Conservation (phyloP, 2,888 invertebrate species). For the Sclerodermus sp. region DNA sequence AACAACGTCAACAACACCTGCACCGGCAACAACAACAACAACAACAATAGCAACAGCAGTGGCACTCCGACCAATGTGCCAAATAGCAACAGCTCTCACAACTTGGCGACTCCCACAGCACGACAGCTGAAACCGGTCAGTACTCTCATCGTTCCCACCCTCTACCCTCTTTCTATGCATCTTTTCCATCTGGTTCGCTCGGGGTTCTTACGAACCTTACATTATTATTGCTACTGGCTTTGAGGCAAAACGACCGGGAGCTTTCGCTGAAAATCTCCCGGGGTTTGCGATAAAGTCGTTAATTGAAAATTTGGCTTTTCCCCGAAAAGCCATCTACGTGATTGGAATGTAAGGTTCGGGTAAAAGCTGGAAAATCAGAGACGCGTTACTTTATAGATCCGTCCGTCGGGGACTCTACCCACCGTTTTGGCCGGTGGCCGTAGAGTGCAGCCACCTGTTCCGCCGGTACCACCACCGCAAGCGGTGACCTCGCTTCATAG, state of each 20-base stretch:
- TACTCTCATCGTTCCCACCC: background rate
- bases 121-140: conserved; percentile 53
- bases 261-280: too few relatives aligned
- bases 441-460: conserved; percentile 59
- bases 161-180: too few relatives aligned
- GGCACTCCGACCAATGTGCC: conserved; percentile 47
- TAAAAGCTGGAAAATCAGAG: background rate
- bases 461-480: conserved; percentile 54
- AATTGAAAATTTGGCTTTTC: too few relatives aligned
- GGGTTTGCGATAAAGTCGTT: too few relatives aligned
- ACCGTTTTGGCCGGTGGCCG: conserved; percentile 51
- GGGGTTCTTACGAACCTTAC: too few relatives aligned
- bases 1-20: conserved; percentile 29
- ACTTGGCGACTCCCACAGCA: conserved; percentile 47
- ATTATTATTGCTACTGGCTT: too few relatives aligned
- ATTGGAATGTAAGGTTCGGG: too few relatives aligned
- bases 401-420: conserved; percentile 56
- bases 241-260: too few relatives aligned
- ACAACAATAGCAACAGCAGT: conserved; percentile 32
- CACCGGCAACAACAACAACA: conserved; percentile 28
- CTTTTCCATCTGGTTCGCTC: too few relatives aligned
- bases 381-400: conserved; percentile 37
- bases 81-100: conserved; percentile 51
- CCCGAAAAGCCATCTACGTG: too few relatives aligned
- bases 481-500: conserved; percentile 74